phyloP scores from a whole-genome alignment of 2,888 invertebrate species.

The Drosophila robusta region DNA sequence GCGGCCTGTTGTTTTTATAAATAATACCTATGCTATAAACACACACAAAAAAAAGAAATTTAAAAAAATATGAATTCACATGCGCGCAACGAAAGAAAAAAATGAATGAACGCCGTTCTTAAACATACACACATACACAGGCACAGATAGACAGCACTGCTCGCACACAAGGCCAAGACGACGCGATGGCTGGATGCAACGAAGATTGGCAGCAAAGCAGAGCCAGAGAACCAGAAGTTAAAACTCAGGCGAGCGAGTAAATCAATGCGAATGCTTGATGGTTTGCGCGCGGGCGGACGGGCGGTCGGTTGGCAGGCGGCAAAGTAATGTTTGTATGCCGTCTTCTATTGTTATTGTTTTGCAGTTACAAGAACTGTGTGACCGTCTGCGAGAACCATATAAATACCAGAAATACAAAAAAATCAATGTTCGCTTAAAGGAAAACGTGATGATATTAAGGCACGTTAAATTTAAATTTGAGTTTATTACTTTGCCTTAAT shows the following conservation, averaged over 20 bases:
- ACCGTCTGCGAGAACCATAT: constrained; percentile 6
- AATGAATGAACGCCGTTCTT: constrained; percentile 28
- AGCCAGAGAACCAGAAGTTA: constrained; percentile 51
- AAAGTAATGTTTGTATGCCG: constrained; percentile 63
- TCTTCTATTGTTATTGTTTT: constrained; percentile 63
- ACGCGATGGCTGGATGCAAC: constrained; percentile 47
- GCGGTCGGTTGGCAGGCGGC: constrained; percentile 43
- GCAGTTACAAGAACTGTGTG: constrained; percentile 42
- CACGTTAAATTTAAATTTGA: too few species aligned
- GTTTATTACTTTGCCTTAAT: too few species aligned
- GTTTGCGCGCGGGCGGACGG: constrained; percentile 44
- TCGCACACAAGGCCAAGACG: constrained; percentile 29
- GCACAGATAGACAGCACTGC: constrained; percentile 3
- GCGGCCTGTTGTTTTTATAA: constrained; percentile 12
- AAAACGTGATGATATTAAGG: too few species aligned
- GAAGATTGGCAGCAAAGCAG: constrained; percentile 39
- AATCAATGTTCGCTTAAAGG: too few species aligned
- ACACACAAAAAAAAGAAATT: constrained; percentile 3
- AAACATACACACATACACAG: constrained; percentile 13
- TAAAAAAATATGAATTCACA: constrained; percentile 21
- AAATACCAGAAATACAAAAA: constrained; percentile 25
- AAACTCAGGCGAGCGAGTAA: constrained; percentile 36
- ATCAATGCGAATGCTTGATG: constrained; percentile 36
- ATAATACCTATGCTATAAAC: constrained; percentile 18
- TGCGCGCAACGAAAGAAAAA: constrained; percentile 25